Conservation (phyloP, 2,797 vertebrate species). For the Glyptemys insculpta region DNA sequence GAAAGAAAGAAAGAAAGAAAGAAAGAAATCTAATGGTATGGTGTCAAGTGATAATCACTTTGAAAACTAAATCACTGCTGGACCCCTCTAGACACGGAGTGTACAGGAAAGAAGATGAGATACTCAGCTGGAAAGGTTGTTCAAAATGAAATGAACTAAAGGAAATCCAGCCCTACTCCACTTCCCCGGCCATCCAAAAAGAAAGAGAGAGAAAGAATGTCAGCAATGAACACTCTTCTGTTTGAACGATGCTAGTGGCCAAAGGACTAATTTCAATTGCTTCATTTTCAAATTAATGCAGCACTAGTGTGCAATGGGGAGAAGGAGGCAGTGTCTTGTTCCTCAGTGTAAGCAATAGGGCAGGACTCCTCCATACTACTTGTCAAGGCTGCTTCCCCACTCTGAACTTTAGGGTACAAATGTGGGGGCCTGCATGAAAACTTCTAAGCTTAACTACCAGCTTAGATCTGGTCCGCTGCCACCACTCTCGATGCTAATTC, state of each 20-base stretch:
- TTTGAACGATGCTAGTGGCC: not conserved
- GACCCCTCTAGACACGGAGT: not conserved
- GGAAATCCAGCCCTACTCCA: not conserved
- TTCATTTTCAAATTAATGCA: not conserved
- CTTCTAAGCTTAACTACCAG: too few relatives aligned
- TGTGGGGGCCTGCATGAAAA: too few relatives aligned
- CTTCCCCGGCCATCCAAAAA: not conserved
- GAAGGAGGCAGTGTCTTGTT: not conserved
- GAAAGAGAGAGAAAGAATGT: not conserved
- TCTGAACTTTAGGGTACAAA: too few relatives aligned
- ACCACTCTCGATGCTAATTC: too few relatives aligned
- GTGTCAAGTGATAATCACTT: not conserved
- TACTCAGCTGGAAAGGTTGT: not conserved
- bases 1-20: not conserved
- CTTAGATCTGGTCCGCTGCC: too few relatives aligned
- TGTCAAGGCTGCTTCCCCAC: too few relatives aligned
- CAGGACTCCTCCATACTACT: not conserved
- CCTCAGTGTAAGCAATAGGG: not conserved
- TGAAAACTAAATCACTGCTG: not conserved
- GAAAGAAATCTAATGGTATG: not conserved
- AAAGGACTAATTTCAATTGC: not conserved
- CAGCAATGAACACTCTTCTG: not conserved
- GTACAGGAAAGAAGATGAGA: not conserved
- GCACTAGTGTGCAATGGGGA: fast-evolving
- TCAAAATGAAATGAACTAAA: not conserved